These are phyloP conservation scores for Albula glossodonta DNA, from an alignment of 2,113 vertebrate species.

Conservation along the genomic window DNA sequence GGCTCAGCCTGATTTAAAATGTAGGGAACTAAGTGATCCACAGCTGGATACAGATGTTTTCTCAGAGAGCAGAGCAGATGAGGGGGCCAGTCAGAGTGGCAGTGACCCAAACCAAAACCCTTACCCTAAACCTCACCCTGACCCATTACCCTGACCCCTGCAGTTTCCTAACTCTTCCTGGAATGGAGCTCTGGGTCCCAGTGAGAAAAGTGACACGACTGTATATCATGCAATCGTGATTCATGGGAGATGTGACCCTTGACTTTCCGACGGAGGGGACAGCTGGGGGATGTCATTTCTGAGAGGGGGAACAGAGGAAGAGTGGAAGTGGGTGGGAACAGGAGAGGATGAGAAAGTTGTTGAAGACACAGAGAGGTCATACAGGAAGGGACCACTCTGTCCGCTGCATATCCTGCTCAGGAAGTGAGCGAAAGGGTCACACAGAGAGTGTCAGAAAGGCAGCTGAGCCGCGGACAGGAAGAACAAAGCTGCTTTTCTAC, in stretches of 20 bases:
- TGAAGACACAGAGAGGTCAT: conserved; percentile 34
- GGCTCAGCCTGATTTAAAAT: background rate
- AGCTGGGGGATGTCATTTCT: conserved; percentile 49
- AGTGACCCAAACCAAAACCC: background rate
- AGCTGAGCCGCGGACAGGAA: background rate
- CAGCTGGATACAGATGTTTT: background rate
- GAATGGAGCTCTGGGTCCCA: conserved; percentile 45
- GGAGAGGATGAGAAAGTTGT: conserved; percentile 11
- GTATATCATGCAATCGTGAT: conserved; percentile 52
- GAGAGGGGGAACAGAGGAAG: conserved; percentile 22
- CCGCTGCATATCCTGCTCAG: conserved; percentile 52
- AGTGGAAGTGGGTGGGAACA: conserved; percentile 42
- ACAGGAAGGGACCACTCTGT: conserved; percentile 52
- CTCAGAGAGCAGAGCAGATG: background rate
- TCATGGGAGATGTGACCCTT: conserved; percentile 25
- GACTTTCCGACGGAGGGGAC: conserved; percentile 44
- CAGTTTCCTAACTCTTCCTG: conserved; percentile 33
- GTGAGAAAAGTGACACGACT: conserved; percentile 37
- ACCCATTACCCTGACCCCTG: conserved; percentile 23
- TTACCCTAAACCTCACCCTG: conserved; percentile 40
- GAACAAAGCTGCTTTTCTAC: background rate
- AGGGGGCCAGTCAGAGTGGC: background rate
- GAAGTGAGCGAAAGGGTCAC: conserved; percentile 40
- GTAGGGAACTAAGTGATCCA: background rate
- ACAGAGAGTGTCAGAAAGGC: conserved; percentile 38